Evolutionary conservation across 2,113 vertebrate genomes (phyloP), one percentile per base, ranked within the genome.

Genomic region (Sakesphorus luctuosus): DNA sequence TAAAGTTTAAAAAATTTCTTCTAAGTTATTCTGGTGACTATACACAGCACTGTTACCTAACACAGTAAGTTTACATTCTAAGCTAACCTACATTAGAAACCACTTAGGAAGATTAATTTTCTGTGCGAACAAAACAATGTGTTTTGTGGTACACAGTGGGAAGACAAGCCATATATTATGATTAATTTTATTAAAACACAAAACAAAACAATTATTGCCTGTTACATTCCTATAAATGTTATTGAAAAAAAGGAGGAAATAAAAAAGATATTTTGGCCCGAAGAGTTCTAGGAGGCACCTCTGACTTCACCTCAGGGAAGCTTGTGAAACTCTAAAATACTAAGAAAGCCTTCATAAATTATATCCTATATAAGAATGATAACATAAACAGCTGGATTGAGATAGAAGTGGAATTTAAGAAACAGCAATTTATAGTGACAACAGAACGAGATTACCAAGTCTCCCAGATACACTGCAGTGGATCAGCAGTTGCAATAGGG

Each of bases 211-310:
- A 8, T 4, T 50, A 14, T 47, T 72, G 20, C 7, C 26, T 2
- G 2, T 20, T 81, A 78, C 18, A 33, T 29, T 46, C 7, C 43
- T 71, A 14, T 16, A 40, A 58, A 29, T 47, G 4, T 13, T 35
- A 35, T 33, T 31, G 2, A 24, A 36, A 33, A 56, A 56, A n/a
- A 14, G 3, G 4, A 2, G 0, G 6, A 0, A 1, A 3, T 52
- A 13, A 38, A 63, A 44, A 28, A 25, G 2, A 2, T 9, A 75
- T 47, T 92, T 80, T 44, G 35, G 50, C 46, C 38, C 55, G 15
- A 75, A 17, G 40, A 77, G 7, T 52, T 89, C 36, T 44, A 84
- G n/a, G 9, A 69, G 33, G 21, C 43, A 74, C 8, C 18, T 84
- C 15, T 44, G 77, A 44, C 11, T 63, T 84, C 13, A 83, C 35